Evolutionary conservation across 1,140 invertebrate species (phyloP), one percentile per base, ranked within the genome.

Genomic region (Drosophila repleta): DNA sequence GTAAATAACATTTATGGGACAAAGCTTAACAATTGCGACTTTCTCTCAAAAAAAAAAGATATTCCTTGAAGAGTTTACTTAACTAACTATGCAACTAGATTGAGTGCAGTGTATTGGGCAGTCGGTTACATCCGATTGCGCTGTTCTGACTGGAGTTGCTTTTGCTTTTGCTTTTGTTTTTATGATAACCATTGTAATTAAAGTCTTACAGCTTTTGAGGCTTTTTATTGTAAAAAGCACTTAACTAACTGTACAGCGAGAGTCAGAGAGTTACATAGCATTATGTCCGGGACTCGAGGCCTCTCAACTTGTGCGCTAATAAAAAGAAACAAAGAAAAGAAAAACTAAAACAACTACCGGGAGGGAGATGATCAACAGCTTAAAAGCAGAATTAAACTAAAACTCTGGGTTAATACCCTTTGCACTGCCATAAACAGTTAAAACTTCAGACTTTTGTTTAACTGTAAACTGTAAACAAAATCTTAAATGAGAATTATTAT

Each of bases 101-200:
- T 5, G 39, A 17, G 39, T 0, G 3, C 13, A n/a, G 11, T 56
- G 24, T 39, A 46, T 58, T 72, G n/a, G 13, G 20, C 18, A 11
- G 45, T 46, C 18, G 45, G 8, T 13, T 20, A 46, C 18, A 10
- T 20, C 20, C 45, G 11, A 5, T 10, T 46, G 43, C 43, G 17
- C 17, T 11, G 17, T 18, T 46, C 15, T 46, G 39, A 17, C n/a
- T 43, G 5, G n/a, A 8, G 8, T 15, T 51, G 21, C 62, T 61
- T 61, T 49, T 20, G 15, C 56, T 41, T 35, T 57, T 13, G 39
- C 39, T 49, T 51, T 43, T 26, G 49, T 55, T 57, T 43, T 41
- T 65, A 61, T 63, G 57, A 73, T 67, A 63, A 53, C 45, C 45
- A 63, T 51, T 76, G 70, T 64, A 76, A 74, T 76, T 76, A 74